Conservation (phyloP, 2,113 vertebrate species). For the Platysternon megacephalum region DNA sequence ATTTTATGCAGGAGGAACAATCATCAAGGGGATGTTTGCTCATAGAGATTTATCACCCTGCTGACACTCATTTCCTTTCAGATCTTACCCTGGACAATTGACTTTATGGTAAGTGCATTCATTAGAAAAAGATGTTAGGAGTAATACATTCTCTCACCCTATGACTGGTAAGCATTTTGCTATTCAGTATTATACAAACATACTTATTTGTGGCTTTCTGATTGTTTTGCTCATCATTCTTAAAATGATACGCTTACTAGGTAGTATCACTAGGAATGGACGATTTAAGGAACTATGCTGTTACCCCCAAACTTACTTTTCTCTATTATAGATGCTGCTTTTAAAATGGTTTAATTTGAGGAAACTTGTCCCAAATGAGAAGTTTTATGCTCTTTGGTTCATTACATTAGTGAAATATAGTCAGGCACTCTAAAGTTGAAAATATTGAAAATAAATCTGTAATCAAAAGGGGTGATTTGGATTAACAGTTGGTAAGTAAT, state of each 20-base stretch:
- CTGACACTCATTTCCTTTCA: slow-evolving; percentile 8
- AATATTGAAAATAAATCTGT: not conserved
- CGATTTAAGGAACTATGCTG: not conserved
- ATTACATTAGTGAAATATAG: not conserved
- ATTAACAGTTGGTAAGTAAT: not conserved
- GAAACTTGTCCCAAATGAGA: not conserved
- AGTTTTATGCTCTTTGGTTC: not conserved
- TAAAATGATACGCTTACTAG: not conserved
- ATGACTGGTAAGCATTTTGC: too few relatives aligned
- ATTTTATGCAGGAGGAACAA: not conserved
- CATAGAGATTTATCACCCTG: not conserved
- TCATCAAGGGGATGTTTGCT: not conserved
- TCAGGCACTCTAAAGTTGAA: not conserved
- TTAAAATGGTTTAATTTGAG: not conserved
- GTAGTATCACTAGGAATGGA: not conserved
- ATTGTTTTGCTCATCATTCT: not conserved
- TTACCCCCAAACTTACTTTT: not conserved
- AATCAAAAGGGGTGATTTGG: not conserved
- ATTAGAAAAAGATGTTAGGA: not conserved
- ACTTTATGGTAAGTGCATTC: not conserved
- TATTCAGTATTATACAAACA: not conserved
- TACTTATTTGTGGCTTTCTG: not conserved
- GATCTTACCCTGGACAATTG: not conserved
- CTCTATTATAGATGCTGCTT: not conserved
- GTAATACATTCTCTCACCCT: not conserved